These are phyloP conservation scores for Magallana angulata DNA, from an alignment of 1,140 invertebrate species.

Conservation along the genomic window DNA sequence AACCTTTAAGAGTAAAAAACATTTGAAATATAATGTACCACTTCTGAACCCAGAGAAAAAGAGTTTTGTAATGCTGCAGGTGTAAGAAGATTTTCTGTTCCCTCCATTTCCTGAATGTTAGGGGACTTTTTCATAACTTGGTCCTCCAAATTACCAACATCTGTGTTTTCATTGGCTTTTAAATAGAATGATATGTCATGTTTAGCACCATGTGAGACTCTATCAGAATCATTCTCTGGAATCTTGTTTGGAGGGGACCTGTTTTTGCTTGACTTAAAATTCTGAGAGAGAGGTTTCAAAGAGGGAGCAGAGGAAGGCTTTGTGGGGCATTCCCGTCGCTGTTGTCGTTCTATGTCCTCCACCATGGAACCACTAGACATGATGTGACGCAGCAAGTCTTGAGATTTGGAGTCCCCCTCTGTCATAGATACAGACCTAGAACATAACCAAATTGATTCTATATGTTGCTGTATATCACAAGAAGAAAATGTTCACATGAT, in stretches of 20 bases:
- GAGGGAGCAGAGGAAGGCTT: neutral
- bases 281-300: neutral
- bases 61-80: conserved; percentile 14
- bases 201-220: neutral
- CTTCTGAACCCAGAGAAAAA: neutral
- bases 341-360: conserved; percentile 93
- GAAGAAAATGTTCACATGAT: too few species aligned
- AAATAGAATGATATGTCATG: conserved; percentile 5
- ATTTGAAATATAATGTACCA: neutral
- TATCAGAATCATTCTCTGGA: neutral
- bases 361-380: conserved; percentile 90
- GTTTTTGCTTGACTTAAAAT: neutral
- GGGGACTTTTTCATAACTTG: neutral
- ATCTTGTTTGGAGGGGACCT: neutral
- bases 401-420: conserved; percentile 60
- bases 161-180: neutral
- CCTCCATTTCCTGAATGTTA: neutral
- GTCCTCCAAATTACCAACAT: neutral
- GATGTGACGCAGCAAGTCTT: conserved; percentile 88
- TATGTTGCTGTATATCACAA: too few species aligned
- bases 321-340: conserved; percentile 71
- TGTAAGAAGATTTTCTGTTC: neutral
- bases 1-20: too few species aligned
- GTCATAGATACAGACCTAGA: conserved; percentile 62
- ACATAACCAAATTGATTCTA: neutral